Evolutionary conservation across 1,140 invertebrate genomes (phyloP), one percentile per base, ranked within the genome.

Genomic region (Mylabris phalerata): DNA sequence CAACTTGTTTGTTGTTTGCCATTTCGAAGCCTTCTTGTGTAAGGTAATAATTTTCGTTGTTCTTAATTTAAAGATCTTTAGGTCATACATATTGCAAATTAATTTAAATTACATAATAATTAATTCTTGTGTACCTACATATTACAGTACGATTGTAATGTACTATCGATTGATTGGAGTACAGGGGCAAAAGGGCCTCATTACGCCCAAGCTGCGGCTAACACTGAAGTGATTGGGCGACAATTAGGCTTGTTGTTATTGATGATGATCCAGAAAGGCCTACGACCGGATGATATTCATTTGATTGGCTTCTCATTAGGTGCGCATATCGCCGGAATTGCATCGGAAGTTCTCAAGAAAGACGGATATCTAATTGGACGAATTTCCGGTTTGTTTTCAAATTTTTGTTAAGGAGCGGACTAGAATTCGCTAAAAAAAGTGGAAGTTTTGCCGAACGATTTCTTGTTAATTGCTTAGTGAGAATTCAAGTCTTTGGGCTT

Each of bases 231-330:
- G 19, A 83, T 83, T 0, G 84, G 84, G 0, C 67, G 77, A 10
- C 84, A 84, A 64, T 62, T 83, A 0, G 84, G 80, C 0, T 77
- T 83, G 32, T 67, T 87, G 47, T 63, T 88, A 2, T 59, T 79
- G 1, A 73, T 78, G 47, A 73, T 89, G 46, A 69, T 80, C 10
- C 76, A 81, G 42, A 63, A 66, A 1, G 76, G 78, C 0, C 70
- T 79, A 4, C 63, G 71, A 50, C 62, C 70, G 0, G 58, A 67
- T 7, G 73, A 84, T 55, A 78, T 88, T 2, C 88, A 92, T 69
- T 64, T 90, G 1, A 80, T 91, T 40, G 90, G 89, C 2, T 90
- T 90, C 72, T 89, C 87, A 65, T 70, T 91, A 0, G 89, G 88
- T 2, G 87, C 88, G 2, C 88, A 91, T 63, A 82, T 88, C 1